Conservation (phyloP, 2,797 vertebrate species). For the Botia almorhae region DNA sequence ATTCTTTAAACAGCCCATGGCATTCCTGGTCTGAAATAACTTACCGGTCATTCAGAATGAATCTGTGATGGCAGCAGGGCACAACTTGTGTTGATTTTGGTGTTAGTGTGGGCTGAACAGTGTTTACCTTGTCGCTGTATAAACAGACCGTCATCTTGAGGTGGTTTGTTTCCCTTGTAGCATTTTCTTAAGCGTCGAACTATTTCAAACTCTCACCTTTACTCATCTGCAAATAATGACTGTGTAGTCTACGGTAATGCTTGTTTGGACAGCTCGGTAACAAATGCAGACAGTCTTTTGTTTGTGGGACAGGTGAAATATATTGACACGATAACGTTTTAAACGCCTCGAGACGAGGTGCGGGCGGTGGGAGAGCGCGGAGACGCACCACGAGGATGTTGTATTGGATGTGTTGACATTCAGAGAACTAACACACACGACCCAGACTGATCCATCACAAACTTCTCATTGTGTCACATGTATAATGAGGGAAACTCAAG, state of each 20-base stretch:
- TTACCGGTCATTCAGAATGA: not conserved
- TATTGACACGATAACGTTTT: constrained; percentile 20
- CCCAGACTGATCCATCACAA: constrained; percentile 44
- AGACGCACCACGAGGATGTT: not conserved
- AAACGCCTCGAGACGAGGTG: constrained; percentile 20
- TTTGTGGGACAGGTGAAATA: constrained; percentile 53
- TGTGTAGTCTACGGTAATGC: constrained; percentile 74
- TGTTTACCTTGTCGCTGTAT: constrained; percentile 15
- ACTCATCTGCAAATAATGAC: constrained; percentile 24
- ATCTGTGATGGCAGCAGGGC: not conserved
- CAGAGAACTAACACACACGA: constrained; percentile 52
- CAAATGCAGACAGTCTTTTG: constrained; percentile 65
- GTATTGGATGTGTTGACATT: constrained; percentile 13
- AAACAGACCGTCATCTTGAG: not conserved
- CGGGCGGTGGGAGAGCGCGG: not conserved
- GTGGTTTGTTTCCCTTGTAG: not conserved
- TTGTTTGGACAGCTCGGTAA: constrained; percentile 74
- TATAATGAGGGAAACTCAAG: constrained; percentile 47
- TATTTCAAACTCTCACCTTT: constrained; percentile 57
- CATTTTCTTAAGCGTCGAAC: constrained; percentile 18
- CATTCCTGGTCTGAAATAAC: not conserved
- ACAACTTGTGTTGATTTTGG: not conserved
- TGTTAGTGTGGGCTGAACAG: not conserved
- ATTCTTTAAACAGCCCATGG: too few species aligned
- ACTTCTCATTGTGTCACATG: constrained; percentile 31